phyloP scores from a whole-genome alignment of 2,888 invertebrate species.

The Drosophila seclusa region DNA sequence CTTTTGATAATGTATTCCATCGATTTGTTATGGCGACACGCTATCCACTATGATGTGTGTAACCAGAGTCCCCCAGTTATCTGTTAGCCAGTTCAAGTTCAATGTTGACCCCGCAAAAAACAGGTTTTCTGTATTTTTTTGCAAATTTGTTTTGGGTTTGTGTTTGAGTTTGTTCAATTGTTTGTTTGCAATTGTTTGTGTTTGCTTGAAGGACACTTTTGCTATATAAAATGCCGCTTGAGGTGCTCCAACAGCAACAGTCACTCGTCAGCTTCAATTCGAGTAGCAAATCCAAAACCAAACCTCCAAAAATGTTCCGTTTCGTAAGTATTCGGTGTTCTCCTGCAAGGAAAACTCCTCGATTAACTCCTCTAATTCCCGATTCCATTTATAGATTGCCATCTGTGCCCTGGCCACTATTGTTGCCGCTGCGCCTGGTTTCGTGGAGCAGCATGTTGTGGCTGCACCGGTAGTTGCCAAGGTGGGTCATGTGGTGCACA shows the following conservation, averaged over 20 bases:
- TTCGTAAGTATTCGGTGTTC: slow-evolving; percentile 76
- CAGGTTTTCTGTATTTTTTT: slow-evolving; percentile 39
- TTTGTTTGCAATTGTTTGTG: slow-evolving; percentile 29
- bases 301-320: slow-evolving; percentile 82
- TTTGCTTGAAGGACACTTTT: slow-evolving; percentile 63
- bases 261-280: slow-evolving; percentile 54
- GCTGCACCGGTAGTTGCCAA: slow-evolving; percentile 80
- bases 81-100: slow-evolving; percentile 72
- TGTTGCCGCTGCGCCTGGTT: slow-evolving; percentile 81
- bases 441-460: slow-evolving; percentile 76
- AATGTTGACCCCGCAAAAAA: slow-evolving; percentile 54
- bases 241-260: slow-evolving; percentile 57
- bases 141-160: slow-evolving; percentile 40
- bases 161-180: slow-evolving; percentile 23
- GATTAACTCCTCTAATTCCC: neutral
- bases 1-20: neutral
- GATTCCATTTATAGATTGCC: slow-evolving; percentile 46
- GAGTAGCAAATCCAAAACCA: slow-evolving; percentile 32
- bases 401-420: slow-evolving; percentile 81
- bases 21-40: neutral
- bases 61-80: neutral
- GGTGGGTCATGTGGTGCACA: slow-evolving; percentile 79
- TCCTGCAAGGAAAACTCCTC: neutral
- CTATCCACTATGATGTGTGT: neutral
- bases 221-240: slow-evolving; percentile 52